A percentile compares a stretch with the other conserved stretches of the same genome.
These are phyloP conservation scores for Centruroides vittatus DNA, from an alignment of 1,140 invertebrate genomes.

Conservation along the genomic window DNA sequence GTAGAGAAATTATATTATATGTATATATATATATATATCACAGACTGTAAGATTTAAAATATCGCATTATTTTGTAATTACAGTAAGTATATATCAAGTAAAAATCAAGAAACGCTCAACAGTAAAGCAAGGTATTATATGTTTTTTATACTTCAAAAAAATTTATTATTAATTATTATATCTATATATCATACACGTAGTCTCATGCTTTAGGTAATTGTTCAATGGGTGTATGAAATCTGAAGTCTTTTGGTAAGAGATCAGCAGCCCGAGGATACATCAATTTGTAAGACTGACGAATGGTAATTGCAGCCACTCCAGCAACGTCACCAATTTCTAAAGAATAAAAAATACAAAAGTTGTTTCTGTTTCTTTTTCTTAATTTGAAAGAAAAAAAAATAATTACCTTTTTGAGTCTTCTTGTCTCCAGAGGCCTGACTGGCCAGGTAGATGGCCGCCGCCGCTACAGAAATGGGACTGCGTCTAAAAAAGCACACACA, in stretches of 20 bases:
- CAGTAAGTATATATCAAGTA: no score
- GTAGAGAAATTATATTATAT: no score
- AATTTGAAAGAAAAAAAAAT: no score
- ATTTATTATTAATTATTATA: no score
- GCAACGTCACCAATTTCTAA: constrained; percentile 95
- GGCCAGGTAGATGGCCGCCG: constrained; percentile 99
- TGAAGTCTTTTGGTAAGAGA: constrained; percentile 92
- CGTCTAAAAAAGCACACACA: constrained; percentile 33
- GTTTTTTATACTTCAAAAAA: no score
- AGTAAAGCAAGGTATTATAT: no score
- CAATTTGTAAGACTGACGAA: constrained; percentile 92
- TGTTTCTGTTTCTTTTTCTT: no score
- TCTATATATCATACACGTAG: no score
- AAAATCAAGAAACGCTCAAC: no score
- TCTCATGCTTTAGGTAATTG: constrained; percentile 54
- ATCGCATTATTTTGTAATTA: no score
- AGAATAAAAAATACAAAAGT: constrained; percentile 1
- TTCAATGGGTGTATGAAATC: constrained; percentile 87
- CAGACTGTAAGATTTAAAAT: no score
- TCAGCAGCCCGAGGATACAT: constrained; percentile 88
- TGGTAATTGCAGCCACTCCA: constrained; percentile 97
- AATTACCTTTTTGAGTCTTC: constrained; percentile 59
- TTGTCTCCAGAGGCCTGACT: constrained; percentile 90
- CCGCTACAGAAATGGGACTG: constrained; percentile 96
- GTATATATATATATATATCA: no score